Percentiles rank a stretch among this genome's conserved stretches.
Conservation (phyloP, 2,888 invertebrate species). For the Tuta absoluta region DNA sequence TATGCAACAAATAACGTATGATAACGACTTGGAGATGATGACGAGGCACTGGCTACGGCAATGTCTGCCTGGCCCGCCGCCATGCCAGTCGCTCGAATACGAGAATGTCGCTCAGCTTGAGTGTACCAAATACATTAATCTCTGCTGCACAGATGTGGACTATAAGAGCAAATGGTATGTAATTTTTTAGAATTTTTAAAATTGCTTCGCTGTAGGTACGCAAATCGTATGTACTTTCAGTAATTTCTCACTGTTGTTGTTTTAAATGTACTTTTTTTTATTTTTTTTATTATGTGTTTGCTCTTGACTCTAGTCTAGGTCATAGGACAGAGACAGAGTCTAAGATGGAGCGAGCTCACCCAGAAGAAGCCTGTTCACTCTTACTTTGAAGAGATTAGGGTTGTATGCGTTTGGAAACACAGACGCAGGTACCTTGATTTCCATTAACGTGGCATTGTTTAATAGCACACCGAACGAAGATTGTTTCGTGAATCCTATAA, state of each 20-base stretch:
- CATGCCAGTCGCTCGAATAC: conserved; percentile 63
- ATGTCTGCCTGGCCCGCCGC: conserved; percentile 67
- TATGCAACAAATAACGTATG: conserved; percentile 70
- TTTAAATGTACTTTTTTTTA: too few species aligned
- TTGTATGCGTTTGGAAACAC: too few species aligned
- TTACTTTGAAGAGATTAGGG: too few species aligned
- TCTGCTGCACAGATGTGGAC: conserved; percentile 51
- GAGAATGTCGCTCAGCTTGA: conserved; percentile 64
- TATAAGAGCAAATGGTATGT: conserved; percentile 4
- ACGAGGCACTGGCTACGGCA: conserved; percentile 65
- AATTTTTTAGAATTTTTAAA: too few species aligned
- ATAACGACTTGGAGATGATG: conserved; percentile 66
- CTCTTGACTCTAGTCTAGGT: too few species aligned
- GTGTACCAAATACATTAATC: conserved; percentile 61
- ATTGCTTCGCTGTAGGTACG: too few species aligned
- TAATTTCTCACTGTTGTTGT: too few species aligned
- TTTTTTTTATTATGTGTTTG: too few species aligned
- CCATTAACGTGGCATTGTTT: conserved; percentile 22
- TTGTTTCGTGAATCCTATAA: conserved; percentile 61
- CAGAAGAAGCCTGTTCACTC: too few species aligned
- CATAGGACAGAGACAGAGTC: too few species aligned
- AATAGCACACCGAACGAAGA: conserved; percentile 61
- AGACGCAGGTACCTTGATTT: too few species aligned
- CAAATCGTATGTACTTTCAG: conserved; percentile 11
- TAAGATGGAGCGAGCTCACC: too few species aligned